phyloP scores from a whole-genome alignment of 2,113 vertebrate species.

The Sander lucioperca region DNA sequence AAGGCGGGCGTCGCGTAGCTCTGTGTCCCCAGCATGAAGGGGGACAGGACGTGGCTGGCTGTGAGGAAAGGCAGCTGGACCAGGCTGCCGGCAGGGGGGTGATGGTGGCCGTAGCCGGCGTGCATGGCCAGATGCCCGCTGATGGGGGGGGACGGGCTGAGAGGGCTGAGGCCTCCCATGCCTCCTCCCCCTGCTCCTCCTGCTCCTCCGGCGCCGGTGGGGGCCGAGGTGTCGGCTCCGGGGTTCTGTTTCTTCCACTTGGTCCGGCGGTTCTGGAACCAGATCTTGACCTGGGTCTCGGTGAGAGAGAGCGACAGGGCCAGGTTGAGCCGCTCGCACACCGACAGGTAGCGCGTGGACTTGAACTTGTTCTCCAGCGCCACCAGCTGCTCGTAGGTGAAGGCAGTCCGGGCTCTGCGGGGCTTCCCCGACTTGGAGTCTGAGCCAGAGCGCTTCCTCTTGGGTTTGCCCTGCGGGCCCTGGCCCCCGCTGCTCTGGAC shows the following conservation, averaged over 20 bases:
- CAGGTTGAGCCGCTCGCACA: slow-evolving; percentile 94
- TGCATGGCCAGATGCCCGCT: slow-evolving; percentile 90
- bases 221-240: slow-evolving; percentile 93
- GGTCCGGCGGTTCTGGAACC: slow-evolving; percentile 95
- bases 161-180: slow-evolving; percentile 83
- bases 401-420: slow-evolving; percentile 93
- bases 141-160: slow-evolving; percentile 88
- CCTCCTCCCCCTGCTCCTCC: slow-evolving; percentile 72
- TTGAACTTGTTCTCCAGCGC: slow-evolving; percentile 97
- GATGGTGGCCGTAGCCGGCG: slow-evolving; percentile 88
- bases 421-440: slow-evolving; percentile 96
- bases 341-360: slow-evolving; percentile 93
- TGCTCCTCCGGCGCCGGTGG: slow-evolving; percentile 79
- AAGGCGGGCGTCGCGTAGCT: slow-evolving; percentile 94
- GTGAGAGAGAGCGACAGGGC: slow-evolving; percentile 93
- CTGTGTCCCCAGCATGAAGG: slow-evolving; percentile 96
- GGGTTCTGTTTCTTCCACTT: slow-evolving; percentile 98
- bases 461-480: slow-evolving; percentile 84
- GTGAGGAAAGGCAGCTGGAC: slow-evolving; percentile 95
- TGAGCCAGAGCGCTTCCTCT: slow-evolving; percentile 93
- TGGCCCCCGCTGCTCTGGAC: slow-evolving; percentile 68
- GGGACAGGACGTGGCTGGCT: slow-evolving; percentile 93
- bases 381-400: slow-evolving; percentile 97
- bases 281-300: slow-evolving; percentile 95
- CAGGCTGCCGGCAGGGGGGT: slow-evolving; percentile 86